Percentiles rank a stretch among this genome's conserved stretches.
Evolutionary conservation across 2,888 invertebrate species (phyloP).

Genomic region (Creontiades dilutus): DNA sequence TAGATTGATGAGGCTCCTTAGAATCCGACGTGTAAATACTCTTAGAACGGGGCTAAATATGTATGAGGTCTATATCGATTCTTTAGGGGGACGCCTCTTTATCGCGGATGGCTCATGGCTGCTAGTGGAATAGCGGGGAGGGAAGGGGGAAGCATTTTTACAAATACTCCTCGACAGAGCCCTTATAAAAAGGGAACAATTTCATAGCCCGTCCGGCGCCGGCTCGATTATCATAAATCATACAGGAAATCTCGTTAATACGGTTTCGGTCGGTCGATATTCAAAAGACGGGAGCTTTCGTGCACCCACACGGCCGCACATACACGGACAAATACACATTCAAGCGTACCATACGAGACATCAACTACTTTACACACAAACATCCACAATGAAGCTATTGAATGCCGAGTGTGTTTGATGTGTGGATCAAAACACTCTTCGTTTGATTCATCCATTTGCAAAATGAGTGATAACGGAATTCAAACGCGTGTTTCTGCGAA

Average conservation of each 20-base stretch:
- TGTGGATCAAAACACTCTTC: neutral
- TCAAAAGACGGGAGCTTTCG: conserved; percentile 25
- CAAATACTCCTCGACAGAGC: conserved; percentile 11
- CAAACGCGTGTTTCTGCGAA: too few relatives aligned
- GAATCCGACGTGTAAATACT: neutral
- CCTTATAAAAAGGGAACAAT: conserved; percentile 25
- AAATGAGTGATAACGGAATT: too few relatives aligned
- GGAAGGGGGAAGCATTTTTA: neutral
- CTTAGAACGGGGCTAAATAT: conserved; percentile 1
- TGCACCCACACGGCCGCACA: neutral
- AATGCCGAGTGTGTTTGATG: conserved; percentile 14
- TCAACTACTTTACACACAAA: too few relatives aligned
- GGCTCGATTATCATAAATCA: conserved; percentile 20
- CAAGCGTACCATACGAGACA: too few relatives aligned
- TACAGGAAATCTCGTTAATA: conserved; percentile 25
- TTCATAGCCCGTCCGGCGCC: conserved; percentile 21
- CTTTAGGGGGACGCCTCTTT: neutral
- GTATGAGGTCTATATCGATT: conserved; percentile 25
- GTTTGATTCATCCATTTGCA: too few relatives aligned
- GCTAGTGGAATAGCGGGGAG: neutral
- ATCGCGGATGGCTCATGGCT: neutral
- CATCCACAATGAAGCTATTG: neutral
- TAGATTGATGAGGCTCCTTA: conserved; percentile 12
- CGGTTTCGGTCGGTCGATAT: conserved; percentile 14
- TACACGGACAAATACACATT: neutral